A percentile compares a stretch with the other conserved stretches of the same genome.
These are phyloP conservation scores for Oscheius sp. DNA, from an alignment of 2,888 invertebrate species.

Conservation along the genomic window DNA sequence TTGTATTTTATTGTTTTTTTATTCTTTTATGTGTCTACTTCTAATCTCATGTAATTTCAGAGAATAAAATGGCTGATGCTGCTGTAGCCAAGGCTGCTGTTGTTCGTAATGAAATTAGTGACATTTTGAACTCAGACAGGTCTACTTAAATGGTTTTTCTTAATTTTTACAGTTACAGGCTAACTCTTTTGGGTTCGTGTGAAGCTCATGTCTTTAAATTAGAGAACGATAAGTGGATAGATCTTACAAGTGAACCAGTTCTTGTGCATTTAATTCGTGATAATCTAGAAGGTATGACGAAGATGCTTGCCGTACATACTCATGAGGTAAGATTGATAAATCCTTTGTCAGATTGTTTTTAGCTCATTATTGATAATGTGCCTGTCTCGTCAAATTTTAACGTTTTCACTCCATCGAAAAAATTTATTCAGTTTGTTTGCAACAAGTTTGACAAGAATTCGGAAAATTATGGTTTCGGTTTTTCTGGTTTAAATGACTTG, in stretches of 20 bases:
- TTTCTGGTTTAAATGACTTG: constrained; percentile 1
- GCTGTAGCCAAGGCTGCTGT: constrained; percentile 6
- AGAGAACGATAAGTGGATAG: constrained; percentile 19
- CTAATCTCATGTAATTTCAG: background rate
- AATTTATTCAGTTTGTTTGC: constrained; percentile 32
- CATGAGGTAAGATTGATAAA: constrained; percentile 1
- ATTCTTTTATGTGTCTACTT: background rate
- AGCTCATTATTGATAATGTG: constrained; percentile 27
- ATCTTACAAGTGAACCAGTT: constrained; percentile 23
- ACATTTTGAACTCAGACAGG: constrained; percentile 10
- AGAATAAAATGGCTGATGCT: background rate
- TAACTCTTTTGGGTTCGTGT: constrained; percentile 12
- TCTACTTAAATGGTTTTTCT: background rate
- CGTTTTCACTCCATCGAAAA: constrained; percentile 28
- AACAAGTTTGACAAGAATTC: constrained; percentile 30
- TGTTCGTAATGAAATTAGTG: constrained; percentile 16
- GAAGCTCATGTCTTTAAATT: constrained; percentile 31
- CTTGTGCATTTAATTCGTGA: constrained; percentile 30
- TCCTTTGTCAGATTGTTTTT: background rate
- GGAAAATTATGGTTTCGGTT: constrained; percentile 30
- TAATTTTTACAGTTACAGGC: background rate
- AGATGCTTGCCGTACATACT: constrained; percentile 20
- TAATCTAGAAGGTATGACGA: constrained; percentile 28
- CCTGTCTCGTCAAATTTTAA: constrained; percentile 31
- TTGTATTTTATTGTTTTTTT: no score